These are phyloP conservation scores for Calameuta pallipes DNA, from an alignment of 2,888 invertebrate genomes.

Conservation along the genomic window DNA sequence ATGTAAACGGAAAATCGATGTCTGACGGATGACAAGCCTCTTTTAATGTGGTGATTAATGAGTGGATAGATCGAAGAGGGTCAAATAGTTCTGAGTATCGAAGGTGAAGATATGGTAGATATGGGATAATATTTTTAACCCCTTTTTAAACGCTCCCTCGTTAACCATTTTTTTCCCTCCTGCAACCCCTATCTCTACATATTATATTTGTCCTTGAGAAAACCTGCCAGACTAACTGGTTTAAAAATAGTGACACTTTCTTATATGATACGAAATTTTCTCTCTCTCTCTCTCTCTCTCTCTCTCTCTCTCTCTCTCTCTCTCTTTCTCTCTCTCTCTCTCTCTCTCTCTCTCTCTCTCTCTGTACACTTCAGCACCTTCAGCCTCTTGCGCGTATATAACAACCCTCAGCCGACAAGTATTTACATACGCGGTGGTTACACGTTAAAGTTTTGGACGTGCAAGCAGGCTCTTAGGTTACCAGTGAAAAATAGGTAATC, in stretches of 20 bases:
- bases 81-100: no score
- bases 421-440: background rate
- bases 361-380: background rate
- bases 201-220: background rate
- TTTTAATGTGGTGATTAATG: background rate
- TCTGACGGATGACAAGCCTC: background rate
- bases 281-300: no score
- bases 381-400: background rate
- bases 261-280: background rate
- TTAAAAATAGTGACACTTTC: background rate
- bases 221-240: no score
- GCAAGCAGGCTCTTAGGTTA: background rate
- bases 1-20: slow-evolving; percentile 45
- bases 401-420: background rate
- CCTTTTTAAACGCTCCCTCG: background rate
- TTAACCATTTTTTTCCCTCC: background rate
- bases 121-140: background rate
- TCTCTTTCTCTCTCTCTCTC: no score
- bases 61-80: background rate
- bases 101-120: background rate
- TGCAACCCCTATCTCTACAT: background rate
- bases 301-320: no score
- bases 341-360: background rate
- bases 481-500: background rate
- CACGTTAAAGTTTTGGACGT: background rate